Conservation (phyloP, 2,113 vertebrate species). For the Myotis yumanensis region DNA sequence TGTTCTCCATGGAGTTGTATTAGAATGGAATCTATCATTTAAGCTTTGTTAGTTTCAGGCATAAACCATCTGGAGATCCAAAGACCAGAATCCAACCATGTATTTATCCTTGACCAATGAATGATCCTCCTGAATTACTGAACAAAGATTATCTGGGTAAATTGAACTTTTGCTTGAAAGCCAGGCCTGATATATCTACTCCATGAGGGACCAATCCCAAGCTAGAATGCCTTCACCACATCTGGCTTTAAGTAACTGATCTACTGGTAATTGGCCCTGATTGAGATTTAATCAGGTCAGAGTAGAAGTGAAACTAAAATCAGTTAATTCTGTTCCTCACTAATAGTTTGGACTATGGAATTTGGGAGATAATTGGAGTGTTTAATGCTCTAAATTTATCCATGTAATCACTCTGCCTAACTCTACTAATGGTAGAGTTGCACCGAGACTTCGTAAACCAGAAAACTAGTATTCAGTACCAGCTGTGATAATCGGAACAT, state of each 20-base stretch:
- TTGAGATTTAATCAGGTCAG: background rate
- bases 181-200: background rate
- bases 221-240: background rate
- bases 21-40: background rate
- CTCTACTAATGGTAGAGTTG: background rate
- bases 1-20: background rate
- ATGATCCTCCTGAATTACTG: background rate
- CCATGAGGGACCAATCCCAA: background rate
- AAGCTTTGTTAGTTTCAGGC: background rate
- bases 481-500: background rate
- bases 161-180: background rate
- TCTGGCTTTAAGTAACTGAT: constrained; percentile 3
- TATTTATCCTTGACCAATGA: background rate
- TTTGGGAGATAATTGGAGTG: background rate
- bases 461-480: background rate
- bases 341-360: background rate
- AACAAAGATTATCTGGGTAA: background rate
- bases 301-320: background rate
- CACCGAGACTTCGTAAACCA: background rate
- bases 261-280: background rate
- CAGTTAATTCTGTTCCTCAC: constrained; percentile 8
- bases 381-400: background rate
- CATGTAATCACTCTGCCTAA: background rate
- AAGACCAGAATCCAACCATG: background rate
- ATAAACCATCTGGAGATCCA: background rate